Evolutionary conservation across 2,113 vertebrate genomes (phyloP), one percentile per base, ranked within the genome.

Genomic region (Eurypyga helias): DNA sequence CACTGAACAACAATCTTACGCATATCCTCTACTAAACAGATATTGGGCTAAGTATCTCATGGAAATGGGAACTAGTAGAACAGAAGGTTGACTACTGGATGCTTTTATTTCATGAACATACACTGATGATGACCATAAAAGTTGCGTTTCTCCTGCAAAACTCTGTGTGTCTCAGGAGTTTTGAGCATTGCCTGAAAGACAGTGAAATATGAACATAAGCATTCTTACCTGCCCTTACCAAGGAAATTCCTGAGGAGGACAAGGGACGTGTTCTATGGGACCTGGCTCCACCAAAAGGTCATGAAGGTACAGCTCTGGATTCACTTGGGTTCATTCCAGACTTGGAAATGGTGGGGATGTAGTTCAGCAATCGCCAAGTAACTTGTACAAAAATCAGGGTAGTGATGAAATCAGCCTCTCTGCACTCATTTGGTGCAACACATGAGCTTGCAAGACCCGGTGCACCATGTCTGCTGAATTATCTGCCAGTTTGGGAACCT

Each of bases 371-470:
- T 38, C 29, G 65, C 8, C 6, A 51, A 41, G 36, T 52, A 57
- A 52, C 29, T 75, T 75, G 61, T 43, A 45, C 20, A 28, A 9
- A 72, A 51, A 60, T 51, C 0, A 0, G 9, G 0, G 6, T 11
- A 38, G 41, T 7, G 15, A 24, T 49, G 29, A 77, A 51, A 67
- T 41, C 49, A 43, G 9, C 34, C 31, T 26, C 9, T n/a, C 61
- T 49, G 28, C 4, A 24, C 57, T 60, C 31, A 60, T 20, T 15
- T 61, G 24, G 13, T 49, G 13, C 41, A 91, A 64, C 15, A 66
- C 17, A 13, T 0, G 6, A 87, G 25, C 23, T 83, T 64, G 16
- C 8, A 66, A 69, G 60, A 43, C 13, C 2, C 1, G 0, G 11
- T 49, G 13, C 0, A 0, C 46, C 31, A 33, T 5, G 17, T 49